Conservation (phyloP, 2,113 vertebrate species). For the Serranochromis macrocephalus region DNA sequence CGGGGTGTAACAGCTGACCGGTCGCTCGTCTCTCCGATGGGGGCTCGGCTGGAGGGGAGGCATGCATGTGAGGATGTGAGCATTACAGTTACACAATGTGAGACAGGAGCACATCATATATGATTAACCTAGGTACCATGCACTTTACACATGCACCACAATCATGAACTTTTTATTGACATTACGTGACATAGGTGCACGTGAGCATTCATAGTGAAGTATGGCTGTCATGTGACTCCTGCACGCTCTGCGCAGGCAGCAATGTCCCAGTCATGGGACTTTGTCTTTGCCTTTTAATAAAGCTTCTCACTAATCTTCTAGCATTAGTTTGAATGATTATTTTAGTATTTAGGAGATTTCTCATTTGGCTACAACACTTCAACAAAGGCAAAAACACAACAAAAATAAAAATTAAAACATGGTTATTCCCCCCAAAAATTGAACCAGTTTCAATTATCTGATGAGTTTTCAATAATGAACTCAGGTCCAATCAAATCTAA, state of each 20-base stretch:
- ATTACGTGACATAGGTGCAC: background rate
- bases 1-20: conserved; percentile 92
- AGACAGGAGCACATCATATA: background rate
- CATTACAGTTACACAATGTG: background rate
- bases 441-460: background rate
- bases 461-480: background rate
- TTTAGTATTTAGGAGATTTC: background rate
- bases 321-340: background rate
- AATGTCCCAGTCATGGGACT: background rate
- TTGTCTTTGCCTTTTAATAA: background rate
- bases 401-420: background rate
- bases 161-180: background rate
- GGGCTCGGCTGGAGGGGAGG: conserved; percentile 83
- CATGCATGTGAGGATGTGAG: background rate
- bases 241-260: background rate
- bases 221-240: background rate
- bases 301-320: background rate
- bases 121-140: background rate
- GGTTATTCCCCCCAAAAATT: rapidly evolving
- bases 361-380: background rate
- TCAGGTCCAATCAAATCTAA: background rate
- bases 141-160: background rate
- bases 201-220: background rate
- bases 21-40: conserved; percentile 89
- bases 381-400: background rate